phyloP scores from a whole-genome alignment of 2,113 vertebrate species.

The Hylia prasina region DNA sequence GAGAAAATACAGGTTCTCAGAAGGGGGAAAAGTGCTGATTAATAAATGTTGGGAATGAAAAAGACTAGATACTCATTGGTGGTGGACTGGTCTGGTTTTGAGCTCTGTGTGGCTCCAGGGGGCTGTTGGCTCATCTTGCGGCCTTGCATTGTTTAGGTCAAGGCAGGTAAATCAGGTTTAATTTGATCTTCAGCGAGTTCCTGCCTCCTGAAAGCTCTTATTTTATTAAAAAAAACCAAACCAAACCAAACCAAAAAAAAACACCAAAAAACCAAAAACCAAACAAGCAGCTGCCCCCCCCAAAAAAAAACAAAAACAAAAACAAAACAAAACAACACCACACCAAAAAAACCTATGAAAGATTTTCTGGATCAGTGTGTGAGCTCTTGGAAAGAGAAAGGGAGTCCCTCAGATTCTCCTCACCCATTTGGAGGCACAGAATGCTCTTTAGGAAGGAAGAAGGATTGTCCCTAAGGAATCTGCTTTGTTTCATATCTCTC shows the following conservation, averaged over 20 bases:
- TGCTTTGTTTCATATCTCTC: background rate
- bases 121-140: background rate
- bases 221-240: background rate
- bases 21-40: accelerated
- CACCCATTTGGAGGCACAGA: background rate
- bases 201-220: background rate
- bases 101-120: background rate
- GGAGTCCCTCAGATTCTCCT: accelerated
- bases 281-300: too few species aligned
- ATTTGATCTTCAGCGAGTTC: background rate
- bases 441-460: background rate
- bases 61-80: accelerated
- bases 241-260: background rate
- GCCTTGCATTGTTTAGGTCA: background rate
- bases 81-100: background rate
- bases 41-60: background rate
- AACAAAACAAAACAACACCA: too few species aligned
- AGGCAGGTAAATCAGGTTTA: background rate
- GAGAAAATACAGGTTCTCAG: background rate
- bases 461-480: background rate
- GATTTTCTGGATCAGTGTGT: background rate
- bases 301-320: background rate
- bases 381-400: background rate
- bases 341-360: too few species aligned
- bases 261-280: background rate